phyloP scores from a whole-genome alignment of 2,888 invertebrate species.

The Itoplectis maculator region DNA sequence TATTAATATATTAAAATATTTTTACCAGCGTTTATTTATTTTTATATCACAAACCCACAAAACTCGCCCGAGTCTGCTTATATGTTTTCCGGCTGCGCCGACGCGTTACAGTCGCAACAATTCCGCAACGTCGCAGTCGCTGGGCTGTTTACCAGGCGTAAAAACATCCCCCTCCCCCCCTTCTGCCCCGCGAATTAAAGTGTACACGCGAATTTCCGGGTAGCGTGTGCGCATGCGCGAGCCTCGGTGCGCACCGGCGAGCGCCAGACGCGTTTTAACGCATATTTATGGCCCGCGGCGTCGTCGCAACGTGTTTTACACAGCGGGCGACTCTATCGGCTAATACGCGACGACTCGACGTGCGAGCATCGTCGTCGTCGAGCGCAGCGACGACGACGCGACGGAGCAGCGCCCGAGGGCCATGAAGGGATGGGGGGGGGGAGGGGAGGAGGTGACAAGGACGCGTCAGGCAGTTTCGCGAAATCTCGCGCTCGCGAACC shows the following conservation, averaged over 20 bases:
- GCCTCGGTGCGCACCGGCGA: slow-evolving; percentile 44
- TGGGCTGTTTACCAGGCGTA: slow-evolving; percentile 49
- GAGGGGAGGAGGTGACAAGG: slow-evolving; percentile 52
- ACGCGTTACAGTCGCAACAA: slow-evolving; percentile 45
- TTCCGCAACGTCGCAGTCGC: slow-evolving; percentile 12
- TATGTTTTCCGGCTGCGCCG: too few relatives aligned
- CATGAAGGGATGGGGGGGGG: too few relatives aligned
- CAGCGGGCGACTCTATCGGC: slow-evolving; percentile 22
- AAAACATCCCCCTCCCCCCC: slow-evolving; percentile 37
- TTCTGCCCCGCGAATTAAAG: slow-evolving; percentile 50
- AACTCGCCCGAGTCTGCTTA: slow-evolving; percentile 26
- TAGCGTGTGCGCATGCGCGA: too few relatives aligned
- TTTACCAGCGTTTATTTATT: too few relatives aligned
- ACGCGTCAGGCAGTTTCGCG: slow-evolving; percentile 71
- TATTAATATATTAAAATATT: too few relatives aligned
- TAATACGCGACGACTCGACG: slow-evolving; percentile 8
- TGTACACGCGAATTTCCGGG: slow-evolving; percentile 61
- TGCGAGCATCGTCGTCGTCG: slow-evolving; percentile 30
- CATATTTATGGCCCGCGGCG: slow-evolving; percentile 63
- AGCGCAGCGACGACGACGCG: too few relatives aligned
- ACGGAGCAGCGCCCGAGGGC: slow-evolving; percentile 31
- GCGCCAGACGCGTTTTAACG: slow-evolving; percentile 60
- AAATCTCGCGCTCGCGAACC: slow-evolving; percentile 77
- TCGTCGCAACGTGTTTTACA: slow-evolving; percentile 46
- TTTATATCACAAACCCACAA: too few relatives aligned